Evolutionary conservation across 1,140 invertebrate species (phyloP), one percentile per base, ranked within the genome.

Genomic region (Aphis craccivora): DNA sequence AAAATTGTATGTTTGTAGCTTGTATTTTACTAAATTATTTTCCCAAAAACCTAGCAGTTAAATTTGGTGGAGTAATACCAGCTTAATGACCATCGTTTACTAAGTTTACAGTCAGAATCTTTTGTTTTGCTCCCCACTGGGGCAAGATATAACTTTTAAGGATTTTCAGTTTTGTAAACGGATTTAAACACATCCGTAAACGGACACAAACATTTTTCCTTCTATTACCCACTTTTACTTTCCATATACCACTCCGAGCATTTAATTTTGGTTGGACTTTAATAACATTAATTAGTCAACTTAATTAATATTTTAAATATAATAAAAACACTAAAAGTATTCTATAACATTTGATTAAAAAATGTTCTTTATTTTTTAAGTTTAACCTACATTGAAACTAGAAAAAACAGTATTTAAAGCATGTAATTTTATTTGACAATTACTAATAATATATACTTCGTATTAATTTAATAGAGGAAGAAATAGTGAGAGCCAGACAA

Each of bases 11-110:
- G 5, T 45, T 45, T 45, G 45, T 30, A 67, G 9, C 60, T 67
- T 67, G 60, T 67, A 67, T 67, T 67, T 30, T 67, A 67, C 30
- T 76, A 76, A n/a, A 76, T n/a, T 67, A 76, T 76, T 76, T 67
- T 76, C n/a, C n/a, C 30, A 76, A 76, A 30, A n/a, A 76, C n/a
- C 60, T n/a, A n/a, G 30, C 60, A 76, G 30, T 76, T 76, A 76
- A 76, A 76, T 76, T 76, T n/a, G 0, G 60, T 76, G 14, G 30
- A 76, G 60, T n/a, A 76, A 76, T 76, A 18, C 30, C 60, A 76
- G 60, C 83, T 84, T 84, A 84, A 84, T 84, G 83, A 43, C 14
- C 83, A 84, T 25, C 40, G 40, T 40, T 25, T 40, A 40, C 37
- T 9, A 40, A 84, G 37, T 84, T 8, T 43, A 84, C 83, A 25